Evolutionary conservation across 2,888 invertebrate genomes (phyloP), one percentile per base, ranked within the genome.

Genomic region (Xestobium rufovillosum): DNA sequence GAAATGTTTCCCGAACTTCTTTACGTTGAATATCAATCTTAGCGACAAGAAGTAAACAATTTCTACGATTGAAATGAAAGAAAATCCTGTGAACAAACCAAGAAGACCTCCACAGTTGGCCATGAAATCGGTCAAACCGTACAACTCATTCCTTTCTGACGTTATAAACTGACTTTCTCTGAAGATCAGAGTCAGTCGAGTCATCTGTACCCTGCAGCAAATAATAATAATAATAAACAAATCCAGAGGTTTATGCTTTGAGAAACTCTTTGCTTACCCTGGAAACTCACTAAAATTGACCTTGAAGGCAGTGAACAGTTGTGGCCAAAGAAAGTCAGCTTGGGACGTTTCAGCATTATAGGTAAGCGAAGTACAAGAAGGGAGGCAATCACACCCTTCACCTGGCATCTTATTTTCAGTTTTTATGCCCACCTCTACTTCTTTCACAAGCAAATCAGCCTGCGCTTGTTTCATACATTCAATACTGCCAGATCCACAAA

Each of bases 281-380:
- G 61, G 59, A 47, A 59, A 57, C 50, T 65, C 66, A 33, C 60
- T 60, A 13, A 61, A 47, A 13, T 65, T 65, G 0, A 65, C 54
- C 29, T 67, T 67, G 43, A 64, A 73, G 1, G 76, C 75, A 47
- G 63, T 63, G 48, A 71, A 76, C 17, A 79, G 62, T 4, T 73
- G 72, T 26, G 67, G 65, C 71, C 76, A 79, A 47, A 78, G 73
- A 46, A 75, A 80, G 48, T 78, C 74, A 0, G 80, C 80, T 52
- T 83, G 82, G 0, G 83, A 82, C 1, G 76, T 78, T 57, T 82
- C 82, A 0, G 80, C 78, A 48, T 81, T 79, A 50, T 82, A 83
- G 11, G 75, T 73, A 27, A 83, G 71, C 1, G 81, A 78, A 1
- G 79, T 80, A 56, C 83, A 83, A 0, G 80, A 68, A 32, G 77